Base-by-base conservation (phyloP, 2,888 invertebrate genomes). In the Pedicia rivosa region DNA sequence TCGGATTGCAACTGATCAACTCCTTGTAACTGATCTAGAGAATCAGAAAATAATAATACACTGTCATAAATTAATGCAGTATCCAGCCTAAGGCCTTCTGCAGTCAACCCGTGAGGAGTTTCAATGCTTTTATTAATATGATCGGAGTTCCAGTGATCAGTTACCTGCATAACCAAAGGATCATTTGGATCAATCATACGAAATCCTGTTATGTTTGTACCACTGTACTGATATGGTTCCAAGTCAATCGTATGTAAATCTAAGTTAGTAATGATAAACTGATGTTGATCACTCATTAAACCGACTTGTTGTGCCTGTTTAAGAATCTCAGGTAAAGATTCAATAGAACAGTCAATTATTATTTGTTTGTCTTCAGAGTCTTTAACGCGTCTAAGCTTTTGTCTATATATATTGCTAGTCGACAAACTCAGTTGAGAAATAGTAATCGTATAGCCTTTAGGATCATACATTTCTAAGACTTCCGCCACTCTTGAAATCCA, bases 11-110 rank as follows among this genome's bases (percentile, higher is more conserved):
- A 66, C 40, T 63, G 57, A 14, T 57, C 52, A 20, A 60, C 51
- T 36, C 63, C 62, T 32, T 65, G 64, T 8, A 83, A 56, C 49
- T 77, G 76, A 47, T 74, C 72, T 38, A 90, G 64, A 30, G 82
- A 83, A 50, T 74, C 68, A n/a, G 81, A 77, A 56, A 88, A 81
- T 45, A 91, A 62, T 44, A 72, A 68, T 10, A 91, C 80, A 1
- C 87, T 79, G 55, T 94, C 92, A 52, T 83, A 79, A 45, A 87
- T 68, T 42, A 92, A 64, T 5, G 87, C 90, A 42, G 83, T 72
- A 53, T 79, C 76, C 6, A 81, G 68, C 41, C 52, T 56, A 47
- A 42, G 33, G 17, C 25, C 26, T 20, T 27, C 13, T 13, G 32
- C 51, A 37, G 2, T 47, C 43, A 35, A 17, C 2, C 48, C 40